These are phyloP conservation scores for Theretra japonica DNA, from an alignment of 2,888 invertebrate genomes.

Conservation along the genomic window DNA sequence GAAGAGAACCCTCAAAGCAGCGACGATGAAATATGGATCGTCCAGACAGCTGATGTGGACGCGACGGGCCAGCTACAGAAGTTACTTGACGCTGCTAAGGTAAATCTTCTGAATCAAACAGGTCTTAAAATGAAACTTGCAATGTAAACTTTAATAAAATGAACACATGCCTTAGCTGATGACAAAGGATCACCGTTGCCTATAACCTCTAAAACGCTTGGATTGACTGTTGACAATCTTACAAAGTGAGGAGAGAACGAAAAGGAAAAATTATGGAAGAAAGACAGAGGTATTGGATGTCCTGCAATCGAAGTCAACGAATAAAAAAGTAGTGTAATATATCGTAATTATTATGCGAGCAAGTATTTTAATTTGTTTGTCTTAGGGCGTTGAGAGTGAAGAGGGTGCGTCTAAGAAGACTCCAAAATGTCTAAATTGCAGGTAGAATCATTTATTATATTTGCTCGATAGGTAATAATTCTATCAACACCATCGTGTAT, in stretches of 20 bases:
- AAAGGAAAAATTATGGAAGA: too few relatives aligned
- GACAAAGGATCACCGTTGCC: too few relatives aligned
- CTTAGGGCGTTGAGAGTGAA: slow-evolving; percentile 36
- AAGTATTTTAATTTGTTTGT: slow-evolving; percentile 18
- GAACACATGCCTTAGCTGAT: too few relatives aligned
- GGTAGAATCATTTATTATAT: slow-evolving; percentile 46
- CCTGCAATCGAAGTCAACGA: too few relatives aligned
- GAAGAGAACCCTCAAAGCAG: slow-evolving; percentile 68
- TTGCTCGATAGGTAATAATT: neutral
- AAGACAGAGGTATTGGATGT: too few relatives aligned
- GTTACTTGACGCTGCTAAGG: slow-evolving; percentile 51
- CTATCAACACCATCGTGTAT: too few relatives aligned
- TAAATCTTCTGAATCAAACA: slow-evolving; percentile 24
- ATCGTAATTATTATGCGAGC: too few relatives aligned
- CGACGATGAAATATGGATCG: slow-evolving; percentile 80
- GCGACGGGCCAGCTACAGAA: slow-evolving; percentile 54
- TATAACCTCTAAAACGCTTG: too few relatives aligned
- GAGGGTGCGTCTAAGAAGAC: slow-evolving; percentile 46
- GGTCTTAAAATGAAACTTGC: neutral
- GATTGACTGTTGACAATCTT: too few relatives aligned
- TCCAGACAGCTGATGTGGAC: slow-evolving; percentile 68
- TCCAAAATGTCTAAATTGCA: slow-evolving; percentile 64
- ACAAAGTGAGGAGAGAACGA: too few relatives aligned
- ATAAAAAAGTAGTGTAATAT: too few relatives aligned
- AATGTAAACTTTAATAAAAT: neutral